Percentiles rank a stretch among this genome's conserved stretches.
Evolutionary conservation across 64 coral and sea anemone species (phyloP).

Genomic region (Montipora foliosa): DNA sequence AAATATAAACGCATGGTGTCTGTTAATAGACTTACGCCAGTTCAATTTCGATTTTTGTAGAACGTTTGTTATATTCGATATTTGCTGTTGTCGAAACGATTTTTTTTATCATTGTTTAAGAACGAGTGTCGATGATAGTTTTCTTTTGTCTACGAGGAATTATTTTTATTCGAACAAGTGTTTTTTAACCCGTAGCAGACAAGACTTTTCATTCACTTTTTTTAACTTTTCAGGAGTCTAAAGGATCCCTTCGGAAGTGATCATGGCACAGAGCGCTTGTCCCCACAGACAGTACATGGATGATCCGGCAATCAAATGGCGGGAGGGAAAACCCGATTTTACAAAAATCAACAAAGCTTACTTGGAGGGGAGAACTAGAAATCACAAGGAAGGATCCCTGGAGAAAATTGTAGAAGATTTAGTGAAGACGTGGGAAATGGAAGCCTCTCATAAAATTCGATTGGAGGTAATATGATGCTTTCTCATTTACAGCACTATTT

Average conservation of each 20-base stretch:
- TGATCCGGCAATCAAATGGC: conserved; percentile 79
- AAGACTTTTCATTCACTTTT: background rate
- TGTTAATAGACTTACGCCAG: too few species aligned
- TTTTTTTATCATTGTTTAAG: too few species aligned
- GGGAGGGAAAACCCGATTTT: conserved; percentile 84
- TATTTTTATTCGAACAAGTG: too few species aligned
- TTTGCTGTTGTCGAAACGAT: too few species aligned
- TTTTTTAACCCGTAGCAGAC: too few species aligned
- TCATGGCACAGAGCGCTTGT: background rate
- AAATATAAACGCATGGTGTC: too few species aligned
- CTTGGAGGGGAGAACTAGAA: conserved; percentile 73
- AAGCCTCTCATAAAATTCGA: conserved; percentile 82
- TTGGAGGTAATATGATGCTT: conserved; percentile 7
- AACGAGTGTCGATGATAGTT: too few species aligned
- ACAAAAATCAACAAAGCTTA: conserved; percentile 59
- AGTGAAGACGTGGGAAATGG: conserved; percentile 98
- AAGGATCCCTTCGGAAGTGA: background rate
- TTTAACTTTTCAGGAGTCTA: background rate
- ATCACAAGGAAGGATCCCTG: conserved; percentile 74
- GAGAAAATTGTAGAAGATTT: conserved; percentile 93
- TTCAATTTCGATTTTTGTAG: too few species aligned
- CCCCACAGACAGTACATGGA: conserved; percentile 75
- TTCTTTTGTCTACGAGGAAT: too few species aligned
- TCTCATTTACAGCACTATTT: too few species aligned
- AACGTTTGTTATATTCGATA: too few species aligned